A percentile compares a stretch with the other conserved stretches of the same genome.
These are phyloP conservation scores for Hycleus cichorii DNA, from an alignment of 1,140 invertebrate species.

Conservation along the genomic window DNA sequence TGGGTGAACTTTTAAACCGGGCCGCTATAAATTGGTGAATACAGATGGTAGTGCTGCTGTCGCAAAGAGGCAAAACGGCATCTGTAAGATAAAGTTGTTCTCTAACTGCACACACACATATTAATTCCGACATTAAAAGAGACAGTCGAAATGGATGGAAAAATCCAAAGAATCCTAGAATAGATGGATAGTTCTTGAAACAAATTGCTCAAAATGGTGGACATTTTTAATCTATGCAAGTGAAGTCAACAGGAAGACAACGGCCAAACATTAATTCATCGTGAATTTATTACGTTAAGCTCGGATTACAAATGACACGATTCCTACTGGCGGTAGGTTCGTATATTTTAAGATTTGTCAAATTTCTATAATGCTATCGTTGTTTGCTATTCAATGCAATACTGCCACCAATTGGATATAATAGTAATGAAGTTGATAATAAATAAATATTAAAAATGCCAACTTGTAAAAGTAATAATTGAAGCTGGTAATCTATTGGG, in stretches of 20 bases:
- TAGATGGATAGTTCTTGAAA: too few relatives aligned
- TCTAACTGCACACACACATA: conserved; percentile 31
- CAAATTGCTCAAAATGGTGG: too few relatives aligned
- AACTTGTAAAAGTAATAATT: conserved; percentile 23
- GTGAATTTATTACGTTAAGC: too few relatives aligned
- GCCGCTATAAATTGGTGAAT: conserved; percentile 33
- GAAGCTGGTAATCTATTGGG: conserved; percentile 32
- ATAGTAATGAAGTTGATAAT: not conserved
- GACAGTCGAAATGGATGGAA: not conserved
- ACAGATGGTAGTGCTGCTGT: conserved; percentile 30
- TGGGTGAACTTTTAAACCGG: conserved; percentile 32
- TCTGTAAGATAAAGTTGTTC: conserved; percentile 36
- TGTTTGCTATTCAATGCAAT: not conserved
- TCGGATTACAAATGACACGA: too few relatives aligned
- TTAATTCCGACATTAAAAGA: conserved; percentile 33
- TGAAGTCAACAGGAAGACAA: too few relatives aligned
- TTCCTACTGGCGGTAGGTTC: too few relatives aligned
- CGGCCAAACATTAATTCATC: too few relatives aligned
- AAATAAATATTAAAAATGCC: too few relatives aligned
- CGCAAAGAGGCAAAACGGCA: conserved; percentile 29
- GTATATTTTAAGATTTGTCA: too few relatives aligned
- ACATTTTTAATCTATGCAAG: too few relatives aligned
- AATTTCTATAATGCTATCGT: not conserved
- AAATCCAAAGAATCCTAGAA: not conserved
- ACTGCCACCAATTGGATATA: too few relatives aligned